A percentile compares a stretch with the other conserved stretches of the same genome.
Conservation (phyloP, 2,797 vertebrate species). For the Gymnothorax javanicus region DNA sequence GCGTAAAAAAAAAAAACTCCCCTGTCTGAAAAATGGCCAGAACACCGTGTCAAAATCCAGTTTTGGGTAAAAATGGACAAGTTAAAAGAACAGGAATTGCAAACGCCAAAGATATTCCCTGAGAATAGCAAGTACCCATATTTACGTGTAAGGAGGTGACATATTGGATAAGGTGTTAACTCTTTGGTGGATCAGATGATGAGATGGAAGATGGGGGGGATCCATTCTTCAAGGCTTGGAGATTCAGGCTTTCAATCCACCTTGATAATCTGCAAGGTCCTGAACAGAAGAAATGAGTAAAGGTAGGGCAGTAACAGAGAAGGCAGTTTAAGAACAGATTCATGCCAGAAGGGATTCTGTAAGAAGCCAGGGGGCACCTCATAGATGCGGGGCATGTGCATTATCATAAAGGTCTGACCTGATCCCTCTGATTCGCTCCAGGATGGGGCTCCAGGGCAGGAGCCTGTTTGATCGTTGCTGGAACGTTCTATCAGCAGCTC, state of each 20-base stretch:
- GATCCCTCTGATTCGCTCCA: slow-evolving; percentile 50
- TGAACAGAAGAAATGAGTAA: background rate
- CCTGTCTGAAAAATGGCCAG: too few relatives aligned
- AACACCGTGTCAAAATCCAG: too few relatives aligned
- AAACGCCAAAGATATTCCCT: too few relatives aligned
- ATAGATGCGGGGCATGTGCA: slow-evolving; percentile 57
- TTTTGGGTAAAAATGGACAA: too few relatives aligned
- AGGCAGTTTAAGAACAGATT: slow-evolving; percentile 21
- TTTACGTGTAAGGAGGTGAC: too few relatives aligned
- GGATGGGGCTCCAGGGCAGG: slow-evolving; percentile 48
- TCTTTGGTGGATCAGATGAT: too few relatives aligned
- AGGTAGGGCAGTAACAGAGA: background rate
- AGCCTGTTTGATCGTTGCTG: slow-evolving; percentile 47
- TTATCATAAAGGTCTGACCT: slow-evolving; percentile 71
- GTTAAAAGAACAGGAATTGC: too few relatives aligned
- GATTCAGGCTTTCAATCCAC: slow-evolving; percentile 4
- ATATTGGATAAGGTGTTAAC: too few relatives aligned
- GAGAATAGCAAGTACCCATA: too few relatives aligned
- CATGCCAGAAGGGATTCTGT: slow-evolving; percentile 58
- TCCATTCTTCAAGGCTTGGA: background rate
- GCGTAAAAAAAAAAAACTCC: too few relatives aligned
- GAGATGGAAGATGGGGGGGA: background rate
- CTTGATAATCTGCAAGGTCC: background rate
- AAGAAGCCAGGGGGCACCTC: slow-evolving; percentile 72
- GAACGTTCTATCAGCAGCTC: slow-evolving; percentile 47